Base-by-base conservation (phyloP, 2,797 vertebrate species). In the Urophycis tenuis region DNA sequence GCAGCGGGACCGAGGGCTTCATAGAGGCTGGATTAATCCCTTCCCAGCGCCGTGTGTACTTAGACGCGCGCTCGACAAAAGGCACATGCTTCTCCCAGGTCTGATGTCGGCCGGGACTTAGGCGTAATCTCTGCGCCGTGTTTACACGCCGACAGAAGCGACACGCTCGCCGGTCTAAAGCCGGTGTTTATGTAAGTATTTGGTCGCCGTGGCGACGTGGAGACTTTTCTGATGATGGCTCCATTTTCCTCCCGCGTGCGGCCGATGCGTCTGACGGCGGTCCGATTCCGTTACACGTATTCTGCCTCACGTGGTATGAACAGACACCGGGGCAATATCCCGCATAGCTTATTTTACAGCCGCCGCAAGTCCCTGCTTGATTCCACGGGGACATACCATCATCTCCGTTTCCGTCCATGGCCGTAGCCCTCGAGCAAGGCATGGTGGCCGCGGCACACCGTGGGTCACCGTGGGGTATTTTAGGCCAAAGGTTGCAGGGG, bases 401-500 rank as follows among this genome's bases (percentile, higher is more conserved):
- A 8, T 32, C 30, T 71, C 17, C 31, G n/a, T 33, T 71, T 71
- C 29, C 30, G 9, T 31, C 12, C 30, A 15, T 33, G 3, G 31
- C 3, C 3, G 17, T 19, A 15, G 3, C 30, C 15, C 29, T 70
- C 33, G 32, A 71, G 32, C 69, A 22, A 31, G 17, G 69, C 69
- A 33, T 31, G 19, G 32, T 71, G 33, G 19, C 3, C 17, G 30
- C 0, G 25, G 60, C 19, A 31, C 14, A 19, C 69, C 69, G 30
- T 78, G 81, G 87, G 82, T 84, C 86, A 86, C 45, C 17, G 30
- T 72, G 76, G 80, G 84, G 60, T 81, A 80, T 84, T 84, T 79
- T 33, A 72, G 86, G 85, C 76, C 82, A 87, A 87, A 88, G 87
- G 89, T 88, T 82, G 76, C 71, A 79, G 81, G 64, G 79, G 81